Conservation (phyloP, 1,140 invertebrate species). For the Periplaneta americana region DNA sequence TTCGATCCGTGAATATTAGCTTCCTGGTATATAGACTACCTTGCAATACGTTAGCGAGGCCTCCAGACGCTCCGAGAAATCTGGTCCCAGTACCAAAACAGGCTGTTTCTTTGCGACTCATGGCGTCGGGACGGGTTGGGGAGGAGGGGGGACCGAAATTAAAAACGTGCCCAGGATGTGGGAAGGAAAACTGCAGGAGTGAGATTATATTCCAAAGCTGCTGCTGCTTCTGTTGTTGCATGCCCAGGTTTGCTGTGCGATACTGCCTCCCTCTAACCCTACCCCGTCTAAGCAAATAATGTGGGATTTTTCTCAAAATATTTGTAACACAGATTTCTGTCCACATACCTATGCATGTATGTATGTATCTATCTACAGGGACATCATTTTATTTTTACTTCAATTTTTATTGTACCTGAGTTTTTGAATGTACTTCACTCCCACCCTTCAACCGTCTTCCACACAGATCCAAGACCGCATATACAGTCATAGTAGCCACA, state of each 20-base stretch:
- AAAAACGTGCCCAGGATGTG: constrained; percentile 13
- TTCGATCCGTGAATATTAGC: neutral
- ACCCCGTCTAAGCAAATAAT: too few relatives aligned
- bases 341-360: too few relatives aligned
- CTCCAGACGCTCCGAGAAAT: neutral
- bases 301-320: too few relatives aligned
- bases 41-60: neutral
- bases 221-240: neutral
- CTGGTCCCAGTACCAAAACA: constrained; percentile 1
- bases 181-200: neutral
- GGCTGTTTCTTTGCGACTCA: constrained; percentile 10
- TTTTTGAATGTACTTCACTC: too few relatives aligned
- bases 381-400: too few relatives aligned
- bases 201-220: neutral
- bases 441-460: too few relatives aligned
- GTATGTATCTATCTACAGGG: too few relatives aligned
- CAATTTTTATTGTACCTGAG: too few relatives aligned
- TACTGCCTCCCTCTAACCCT: too few relatives aligned
- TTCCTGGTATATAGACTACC: neutral
- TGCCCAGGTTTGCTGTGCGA: neutral
- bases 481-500: too few relatives aligned
- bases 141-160: neutral
- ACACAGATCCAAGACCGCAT: too few relatives aligned
- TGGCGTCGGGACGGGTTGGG: neutral
- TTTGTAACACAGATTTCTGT: too few relatives aligned